Conservation (phyloP, 1,140 invertebrate genomes). For the Drosophila saltans region DNA sequence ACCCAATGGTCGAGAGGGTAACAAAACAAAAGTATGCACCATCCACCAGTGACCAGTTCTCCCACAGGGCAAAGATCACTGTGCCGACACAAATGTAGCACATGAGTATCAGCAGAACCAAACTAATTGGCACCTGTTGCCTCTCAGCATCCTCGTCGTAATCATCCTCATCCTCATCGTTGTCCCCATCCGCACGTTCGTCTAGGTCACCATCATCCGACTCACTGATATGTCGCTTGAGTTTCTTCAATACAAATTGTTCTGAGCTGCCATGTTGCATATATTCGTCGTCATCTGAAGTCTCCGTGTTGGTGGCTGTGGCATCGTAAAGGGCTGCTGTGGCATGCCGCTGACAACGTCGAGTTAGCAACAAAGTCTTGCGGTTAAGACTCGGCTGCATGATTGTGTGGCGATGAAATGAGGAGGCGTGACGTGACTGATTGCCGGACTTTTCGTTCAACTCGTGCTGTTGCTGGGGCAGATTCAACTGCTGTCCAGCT, state of each 20-base stretch:
- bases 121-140: slow-evolving; percentile 87
- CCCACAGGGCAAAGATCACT: slow-evolving; percentile 88
- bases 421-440: slow-evolving; percentile 49
- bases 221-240: slow-evolving; percentile 33
- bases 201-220: slow-evolving; percentile 34
- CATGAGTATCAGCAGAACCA: slow-evolving; percentile 88
- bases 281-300: slow-evolving; percentile 74
- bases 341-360: slow-evolving; percentile 66
- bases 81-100: slow-evolving; percentile 90
- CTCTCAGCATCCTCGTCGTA: slow-evolving; percentile 11
- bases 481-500: slow-evolving; percentile 45
- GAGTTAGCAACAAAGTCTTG: slow-evolving; percentile 68
- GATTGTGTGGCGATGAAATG: slow-evolving; percentile 70
- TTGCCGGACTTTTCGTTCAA: slow-evolving; percentile 29
- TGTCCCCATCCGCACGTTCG: slow-evolving; percentile 42
- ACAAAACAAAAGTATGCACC: slow-evolving; percentile 95
- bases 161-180: slow-evolving; percentile 32
- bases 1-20: slow-evolving; percentile 93
- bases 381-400: slow-evolving; percentile 64
- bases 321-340: slow-evolving; percentile 59
- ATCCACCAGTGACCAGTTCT: slow-evolving; percentile 92
- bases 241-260: slow-evolving; percentile 70
- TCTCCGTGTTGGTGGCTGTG: slow-evolving; percentile 66
- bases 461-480: slow-evolving; percentile 51
- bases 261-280: slow-evolving; percentile 67